phyloP scores from a whole-genome alignment of 2,113 vertebrate genomes.

The Albula goreensis region DNA sequence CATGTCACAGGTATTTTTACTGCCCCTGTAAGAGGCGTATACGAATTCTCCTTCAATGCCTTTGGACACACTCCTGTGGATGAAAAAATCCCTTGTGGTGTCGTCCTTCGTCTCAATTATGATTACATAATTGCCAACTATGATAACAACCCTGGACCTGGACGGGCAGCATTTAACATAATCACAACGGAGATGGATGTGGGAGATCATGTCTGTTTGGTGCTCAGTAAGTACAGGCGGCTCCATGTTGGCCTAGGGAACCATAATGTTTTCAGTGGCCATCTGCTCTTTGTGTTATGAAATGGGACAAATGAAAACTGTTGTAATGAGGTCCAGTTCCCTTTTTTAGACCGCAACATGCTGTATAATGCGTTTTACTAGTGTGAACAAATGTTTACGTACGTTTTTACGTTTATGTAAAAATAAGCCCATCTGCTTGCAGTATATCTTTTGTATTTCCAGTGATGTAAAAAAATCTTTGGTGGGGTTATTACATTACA shows the following conservation, averaged over 20 bases:
- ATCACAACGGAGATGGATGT: background rate
- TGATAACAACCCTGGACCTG: background rate
- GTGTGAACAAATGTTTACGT: background rate
- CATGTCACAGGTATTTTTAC: background rate
- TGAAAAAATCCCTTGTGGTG: background rate
- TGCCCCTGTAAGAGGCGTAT: background rate
- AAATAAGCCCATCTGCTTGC: too few species aligned
- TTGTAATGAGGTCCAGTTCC: background rate
- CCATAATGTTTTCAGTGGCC: background rate
- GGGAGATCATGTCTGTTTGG: background rate
- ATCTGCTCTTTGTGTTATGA: background rate
- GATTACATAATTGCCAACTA: background rate
- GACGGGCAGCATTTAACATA: background rate
- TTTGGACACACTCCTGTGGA: background rate
- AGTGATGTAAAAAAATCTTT: too few species aligned
- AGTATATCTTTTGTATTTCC: too few species aligned
- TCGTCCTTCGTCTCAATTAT: background rate
- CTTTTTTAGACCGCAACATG: background rate
- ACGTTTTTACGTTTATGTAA: too few species aligned
- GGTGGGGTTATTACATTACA: too few species aligned
- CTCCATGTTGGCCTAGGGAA: background rate
- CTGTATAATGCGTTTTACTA: background rate
- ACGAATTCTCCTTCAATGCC: background rate
- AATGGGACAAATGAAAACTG: background rate
- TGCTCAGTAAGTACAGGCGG: background rate